Conservation (phyloP, 2,797 vertebrate genomes). For the Euthynnus affinis region DNA sequence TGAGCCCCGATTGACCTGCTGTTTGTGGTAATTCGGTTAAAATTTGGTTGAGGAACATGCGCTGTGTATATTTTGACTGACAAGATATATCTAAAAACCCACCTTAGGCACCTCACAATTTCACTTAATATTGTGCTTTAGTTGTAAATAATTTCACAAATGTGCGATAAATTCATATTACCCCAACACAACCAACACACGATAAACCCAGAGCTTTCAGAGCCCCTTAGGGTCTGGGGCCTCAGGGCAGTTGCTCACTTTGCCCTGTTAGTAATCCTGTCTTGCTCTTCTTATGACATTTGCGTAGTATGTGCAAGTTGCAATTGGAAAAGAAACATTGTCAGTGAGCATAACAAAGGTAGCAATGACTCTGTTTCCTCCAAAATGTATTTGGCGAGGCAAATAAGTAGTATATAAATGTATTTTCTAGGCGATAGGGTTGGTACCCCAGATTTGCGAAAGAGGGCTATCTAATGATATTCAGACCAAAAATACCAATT, state of each 20-base stretch:
- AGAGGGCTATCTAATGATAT: constrained; percentile 57
- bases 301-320: constrained; percentile 1
- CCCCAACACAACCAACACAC: background rate
- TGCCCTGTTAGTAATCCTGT: constrained; percentile 9
- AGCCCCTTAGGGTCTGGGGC: background rate
- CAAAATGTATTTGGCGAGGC: constrained; percentile 29
- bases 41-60: background rate
- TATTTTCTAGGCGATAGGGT: constrained; percentile 42
- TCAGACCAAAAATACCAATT: constrained; percentile 62
- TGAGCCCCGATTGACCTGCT: background rate
- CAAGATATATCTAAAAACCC: background rate
- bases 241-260: constrained; percentile 16
- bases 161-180: background rate
- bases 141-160: constrained; percentile 6
- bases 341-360: background rate
- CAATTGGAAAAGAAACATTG: background rate
- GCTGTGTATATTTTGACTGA: background rate
- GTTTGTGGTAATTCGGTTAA: constrained; percentile 10
- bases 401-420: constrained; percentile 17
- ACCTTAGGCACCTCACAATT: background rate
- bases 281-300: background rate
- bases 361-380: constrained; percentile 13
- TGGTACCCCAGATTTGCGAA: constrained; percentile 36
- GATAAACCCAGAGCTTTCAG: background rate
- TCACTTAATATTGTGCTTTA: background rate